phyloP scores from a whole-genome alignment of 2,113 vertebrate species.

The Phalacrocorax aristotelis region DNA sequence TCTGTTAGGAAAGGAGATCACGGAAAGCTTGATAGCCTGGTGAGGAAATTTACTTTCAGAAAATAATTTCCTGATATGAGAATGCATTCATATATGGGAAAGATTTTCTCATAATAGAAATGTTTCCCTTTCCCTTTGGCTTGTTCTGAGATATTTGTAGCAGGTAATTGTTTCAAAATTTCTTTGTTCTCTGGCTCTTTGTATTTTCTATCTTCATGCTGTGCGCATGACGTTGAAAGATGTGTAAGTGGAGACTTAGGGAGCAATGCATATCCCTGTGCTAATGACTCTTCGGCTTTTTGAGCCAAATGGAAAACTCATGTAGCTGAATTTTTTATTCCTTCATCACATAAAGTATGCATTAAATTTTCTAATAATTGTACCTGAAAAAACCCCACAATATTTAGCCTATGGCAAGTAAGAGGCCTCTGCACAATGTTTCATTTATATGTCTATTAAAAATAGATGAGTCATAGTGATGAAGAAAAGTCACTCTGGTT shows the following conservation, averaged over 20 bases:
- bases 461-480: not conserved
- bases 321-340: not conserved
- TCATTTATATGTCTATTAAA: slow-evolving; percentile 4
- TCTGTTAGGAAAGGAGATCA: not conserved
- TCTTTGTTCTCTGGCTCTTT: not conserved
- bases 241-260: not conserved
- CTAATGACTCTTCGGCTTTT: not conserved
- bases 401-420: not conserved
- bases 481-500: not conserved
- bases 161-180: slow-evolving; percentile 14
- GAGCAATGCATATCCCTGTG: not conserved
- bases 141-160: slow-evolving; percentile 22
- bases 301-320: not conserved
- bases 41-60: slow-evolving; percentile 43
- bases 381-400: not conserved
- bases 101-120: slow-evolving; percentile 31
- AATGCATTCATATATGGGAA: slow-evolving; percentile 7
- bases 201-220: not conserved
- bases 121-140: slow-evolving; percentile 22
- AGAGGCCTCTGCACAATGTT: not conserved
- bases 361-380: not conserved
- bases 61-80: slow-evolving; percentile 19
- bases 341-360: not conserved
- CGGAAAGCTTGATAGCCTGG: not conserved
- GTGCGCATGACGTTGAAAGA: not conserved